Conservation (phyloP, 2,797 vertebrate genomes). For the Erethizon dorsatum region DNA sequence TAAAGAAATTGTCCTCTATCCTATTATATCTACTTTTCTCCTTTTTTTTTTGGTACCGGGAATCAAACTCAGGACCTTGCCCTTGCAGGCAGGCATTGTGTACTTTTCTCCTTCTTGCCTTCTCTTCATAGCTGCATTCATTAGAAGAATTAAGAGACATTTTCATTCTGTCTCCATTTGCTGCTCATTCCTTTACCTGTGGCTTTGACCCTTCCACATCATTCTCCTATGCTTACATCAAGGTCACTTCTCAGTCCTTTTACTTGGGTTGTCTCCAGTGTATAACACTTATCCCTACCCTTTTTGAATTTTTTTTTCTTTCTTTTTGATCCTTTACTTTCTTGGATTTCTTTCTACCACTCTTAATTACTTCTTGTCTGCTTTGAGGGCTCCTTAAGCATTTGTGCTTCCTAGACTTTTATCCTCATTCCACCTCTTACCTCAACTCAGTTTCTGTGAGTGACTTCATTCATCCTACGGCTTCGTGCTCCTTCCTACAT, state of each 20-base stretch:
- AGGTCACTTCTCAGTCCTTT: neutral
- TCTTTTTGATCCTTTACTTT: neutral
- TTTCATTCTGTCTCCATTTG: constrained; percentile 31
- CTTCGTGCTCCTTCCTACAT: neutral
- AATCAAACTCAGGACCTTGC: no score
- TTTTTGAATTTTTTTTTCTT: neutral
- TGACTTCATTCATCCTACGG: neutral
- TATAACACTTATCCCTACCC: neutral
- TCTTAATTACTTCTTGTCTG: neutral
- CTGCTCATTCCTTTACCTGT: neutral
- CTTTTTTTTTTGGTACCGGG: neutral
- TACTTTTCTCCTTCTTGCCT: neutral
- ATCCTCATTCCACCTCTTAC: neutral
- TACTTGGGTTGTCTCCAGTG: neutral
- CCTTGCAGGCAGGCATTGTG: no score
- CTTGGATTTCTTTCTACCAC: neutral
- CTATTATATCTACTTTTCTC: constrained; percentile 13
- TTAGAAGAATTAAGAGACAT: constrained; percentile 52
- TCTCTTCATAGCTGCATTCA: constrained; percentile 18
- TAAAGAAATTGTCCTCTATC: neutral
- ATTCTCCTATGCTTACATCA: neutral
- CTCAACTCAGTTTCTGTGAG: neutral
- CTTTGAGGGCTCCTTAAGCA: neutral
- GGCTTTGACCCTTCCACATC: neutral
- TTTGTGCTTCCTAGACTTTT: neutral